Conservation (phyloP, 2,797 vertebrate genomes). For the Sorex maritimensis region DNA sequence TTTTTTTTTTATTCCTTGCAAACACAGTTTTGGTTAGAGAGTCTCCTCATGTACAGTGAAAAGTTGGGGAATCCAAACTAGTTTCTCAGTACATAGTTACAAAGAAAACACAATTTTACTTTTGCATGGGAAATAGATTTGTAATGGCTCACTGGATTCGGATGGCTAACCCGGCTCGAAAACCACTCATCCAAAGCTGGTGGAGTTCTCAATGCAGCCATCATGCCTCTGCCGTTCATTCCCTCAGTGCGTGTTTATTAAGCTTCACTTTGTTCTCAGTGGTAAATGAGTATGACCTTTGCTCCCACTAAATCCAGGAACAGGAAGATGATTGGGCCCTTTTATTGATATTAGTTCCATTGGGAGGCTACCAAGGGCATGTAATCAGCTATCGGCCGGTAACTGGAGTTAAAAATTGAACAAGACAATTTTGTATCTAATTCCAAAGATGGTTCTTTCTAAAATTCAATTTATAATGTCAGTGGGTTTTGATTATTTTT, state of each 20-base stretch:
- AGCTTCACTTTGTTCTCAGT: slow-evolving; percentile 20
- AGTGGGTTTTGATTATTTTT: slow-evolving; percentile 76
- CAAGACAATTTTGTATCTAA: slow-evolving; percentile 40
- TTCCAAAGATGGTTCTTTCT: slow-evolving; percentile 61
- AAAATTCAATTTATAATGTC: slow-evolving; percentile 66
- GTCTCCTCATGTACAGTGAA: neutral
- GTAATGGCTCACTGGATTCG: neutral
- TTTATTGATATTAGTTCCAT: slow-evolving; percentile 36
- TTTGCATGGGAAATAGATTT: neutral
- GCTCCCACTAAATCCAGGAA: neutral
- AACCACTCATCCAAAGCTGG: neutral
- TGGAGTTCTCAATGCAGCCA: neutral
- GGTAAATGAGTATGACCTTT: neutral
- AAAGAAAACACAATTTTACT: slow-evolving; percentile 27
- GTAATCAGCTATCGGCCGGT: slow-evolving; percentile 32
- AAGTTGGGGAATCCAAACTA: neutral
- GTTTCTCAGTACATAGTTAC: slow-evolving; percentile 30
- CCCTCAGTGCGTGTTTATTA: slow-evolving; percentile 15
- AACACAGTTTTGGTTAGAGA: slow-evolving; percentile 27
- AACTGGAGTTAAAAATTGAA: slow-evolving; percentile 71
- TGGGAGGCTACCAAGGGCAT: neutral
- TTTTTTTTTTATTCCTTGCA: slow-evolving; percentile 66
- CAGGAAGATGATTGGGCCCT: neutral
- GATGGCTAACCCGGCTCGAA: neutral
- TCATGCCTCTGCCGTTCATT: neutral